Evolutionary conservation across 2,113 vertebrate genomes (phyloP).

Genomic region (Vanacampus margaritifer): DNA sequence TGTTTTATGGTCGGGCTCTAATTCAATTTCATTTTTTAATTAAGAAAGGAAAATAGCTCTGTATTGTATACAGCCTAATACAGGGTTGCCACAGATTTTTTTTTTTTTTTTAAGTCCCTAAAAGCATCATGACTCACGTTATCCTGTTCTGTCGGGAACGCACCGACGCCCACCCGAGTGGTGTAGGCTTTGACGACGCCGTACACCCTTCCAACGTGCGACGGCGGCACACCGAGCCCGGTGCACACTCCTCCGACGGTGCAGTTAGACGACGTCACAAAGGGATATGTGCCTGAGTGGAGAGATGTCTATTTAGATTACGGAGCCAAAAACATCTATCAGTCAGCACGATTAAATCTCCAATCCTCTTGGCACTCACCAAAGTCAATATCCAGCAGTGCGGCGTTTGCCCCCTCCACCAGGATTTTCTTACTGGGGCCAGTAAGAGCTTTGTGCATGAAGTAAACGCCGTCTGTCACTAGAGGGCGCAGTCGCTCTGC

Average conservation of each 20-base stretch:
- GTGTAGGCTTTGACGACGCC: slow-evolving; percentile 81
- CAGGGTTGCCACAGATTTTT: too few relatives aligned
- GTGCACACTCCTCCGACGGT: slow-evolving; percentile 81
- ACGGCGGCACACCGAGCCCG: slow-evolving; percentile 75
- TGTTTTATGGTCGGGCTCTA: too few relatives aligned
- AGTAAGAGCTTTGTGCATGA: slow-evolving; percentile 78
- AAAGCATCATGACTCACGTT: slow-evolving; percentile 65
- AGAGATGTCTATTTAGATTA: background rate
- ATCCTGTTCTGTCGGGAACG: slow-evolving; percentile 78
- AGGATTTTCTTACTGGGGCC: slow-evolving; percentile 80
- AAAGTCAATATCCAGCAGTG: slow-evolving; percentile 80
- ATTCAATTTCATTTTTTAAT: too few relatives aligned
- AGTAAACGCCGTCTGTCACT: slow-evolving; percentile 80
- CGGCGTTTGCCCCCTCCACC: slow-evolving; percentile 80
- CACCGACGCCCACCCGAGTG: slow-evolving; percentile 77
- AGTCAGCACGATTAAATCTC: background rate
- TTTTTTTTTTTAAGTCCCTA: too few relatives aligned
- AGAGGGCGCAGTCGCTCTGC: slow-evolving; percentile 72
- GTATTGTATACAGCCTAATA: too few relatives aligned
- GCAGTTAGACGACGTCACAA: slow-evolving; percentile 80
- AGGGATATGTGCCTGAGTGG: slow-evolving; percentile 76
- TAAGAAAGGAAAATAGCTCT: too few relatives aligned
- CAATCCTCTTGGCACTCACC: slow-evolving; percentile 53
- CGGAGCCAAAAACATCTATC: background rate
- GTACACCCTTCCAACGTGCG: slow-evolving; percentile 74